phyloP scores from a whole-genome alignment of 2,113 vertebrate genomes.

The Oncorhynchus clarkii region DNA sequence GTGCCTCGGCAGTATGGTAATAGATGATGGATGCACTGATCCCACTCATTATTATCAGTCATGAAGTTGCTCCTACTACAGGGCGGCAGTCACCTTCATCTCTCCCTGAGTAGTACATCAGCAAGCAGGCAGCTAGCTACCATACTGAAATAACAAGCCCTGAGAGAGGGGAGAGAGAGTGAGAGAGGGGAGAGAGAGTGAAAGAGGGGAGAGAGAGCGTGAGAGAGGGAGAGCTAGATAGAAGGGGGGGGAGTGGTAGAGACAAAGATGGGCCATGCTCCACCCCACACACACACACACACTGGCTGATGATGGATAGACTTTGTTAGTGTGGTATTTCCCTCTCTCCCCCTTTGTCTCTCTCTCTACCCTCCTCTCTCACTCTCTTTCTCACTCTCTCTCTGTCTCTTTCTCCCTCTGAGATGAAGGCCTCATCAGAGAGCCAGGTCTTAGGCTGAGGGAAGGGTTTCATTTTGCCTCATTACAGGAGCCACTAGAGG shows the following conservation, averaged over 20 bases:
- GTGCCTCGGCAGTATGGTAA: background rate
- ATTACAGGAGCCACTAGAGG: constrained; percentile 62
- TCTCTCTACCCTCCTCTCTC: background rate
- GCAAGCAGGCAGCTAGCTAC: constrained; percentile 34
- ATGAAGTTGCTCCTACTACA: background rate
- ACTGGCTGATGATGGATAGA: background rate
- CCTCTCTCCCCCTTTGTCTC: background rate
- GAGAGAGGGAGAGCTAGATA: too few relatives aligned
- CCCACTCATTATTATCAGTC: constrained; percentile 30
- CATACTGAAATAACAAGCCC: constrained; percentile 16
- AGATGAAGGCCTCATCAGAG: constrained; percentile 54
- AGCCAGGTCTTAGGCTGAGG: constrained; percentile 50
- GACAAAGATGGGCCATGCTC: background rate
- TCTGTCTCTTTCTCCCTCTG: background rate
- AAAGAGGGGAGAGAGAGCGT: too few relatives aligned
- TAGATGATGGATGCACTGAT: constrained; percentile 24
- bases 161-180: constrained; percentile 2
- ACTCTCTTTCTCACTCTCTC: background rate
- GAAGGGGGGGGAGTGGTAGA: too few relatives aligned
- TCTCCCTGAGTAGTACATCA: constrained; percentile 6
- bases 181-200: background rate
- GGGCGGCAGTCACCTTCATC: constrained; percentile 3
- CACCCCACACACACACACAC: background rate
- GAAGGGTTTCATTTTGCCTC: constrained; percentile 64
- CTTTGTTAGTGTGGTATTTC: background rate